Evolutionary conservation across 2,797 vertebrate genomes (phyloP).

Genomic region (Pangasius macronema): DNA sequence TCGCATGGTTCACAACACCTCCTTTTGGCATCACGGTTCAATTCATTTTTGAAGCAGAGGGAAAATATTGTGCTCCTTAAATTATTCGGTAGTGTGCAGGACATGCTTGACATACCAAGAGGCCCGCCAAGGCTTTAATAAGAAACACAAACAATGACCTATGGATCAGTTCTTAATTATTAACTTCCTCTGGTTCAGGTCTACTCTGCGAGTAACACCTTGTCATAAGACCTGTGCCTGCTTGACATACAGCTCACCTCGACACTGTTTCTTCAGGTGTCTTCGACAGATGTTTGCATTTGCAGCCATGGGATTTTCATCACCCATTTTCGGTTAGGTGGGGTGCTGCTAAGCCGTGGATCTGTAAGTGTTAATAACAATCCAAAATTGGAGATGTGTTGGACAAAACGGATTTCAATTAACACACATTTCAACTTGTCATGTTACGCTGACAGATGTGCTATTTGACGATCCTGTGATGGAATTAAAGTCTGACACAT

Average conservation of each 20-base stretch:
- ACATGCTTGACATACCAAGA: not conserved
- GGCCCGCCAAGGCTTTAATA: not conserved
- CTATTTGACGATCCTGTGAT: not conserved
- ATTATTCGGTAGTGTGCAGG: slow-evolving; percentile 9
- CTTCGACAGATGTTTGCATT: slow-evolving; percentile 25
- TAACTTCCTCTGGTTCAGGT: slow-evolving; percentile 7
- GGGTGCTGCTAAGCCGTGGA: not conserved
- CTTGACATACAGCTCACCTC: not conserved
- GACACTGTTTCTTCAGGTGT: slow-evolving; percentile 27
- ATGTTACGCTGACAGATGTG: not conserved
- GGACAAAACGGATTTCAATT: not conserved
- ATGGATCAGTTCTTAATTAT: slow-evolving; percentile 9
- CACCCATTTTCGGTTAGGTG: not conserved
- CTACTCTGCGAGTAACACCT: not conserved
- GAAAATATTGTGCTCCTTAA: not conserved
- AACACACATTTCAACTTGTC: not conserved
- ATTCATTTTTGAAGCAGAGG: not conserved
- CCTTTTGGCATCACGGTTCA: not conserved
- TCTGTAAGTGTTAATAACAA: slow-evolving; percentile 10
- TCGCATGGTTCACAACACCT: not conserved
- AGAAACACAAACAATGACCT: slow-evolving; percentile 24
- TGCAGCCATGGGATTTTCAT: slow-evolving; percentile 21
- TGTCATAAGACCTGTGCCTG: not conserved
- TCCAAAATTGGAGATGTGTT: not conserved
- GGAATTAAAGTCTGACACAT: not conserved